Base-by-base conservation (phyloP, 2,797 vertebrate genomes). In the Poeciliopsis presidionis region DNA sequence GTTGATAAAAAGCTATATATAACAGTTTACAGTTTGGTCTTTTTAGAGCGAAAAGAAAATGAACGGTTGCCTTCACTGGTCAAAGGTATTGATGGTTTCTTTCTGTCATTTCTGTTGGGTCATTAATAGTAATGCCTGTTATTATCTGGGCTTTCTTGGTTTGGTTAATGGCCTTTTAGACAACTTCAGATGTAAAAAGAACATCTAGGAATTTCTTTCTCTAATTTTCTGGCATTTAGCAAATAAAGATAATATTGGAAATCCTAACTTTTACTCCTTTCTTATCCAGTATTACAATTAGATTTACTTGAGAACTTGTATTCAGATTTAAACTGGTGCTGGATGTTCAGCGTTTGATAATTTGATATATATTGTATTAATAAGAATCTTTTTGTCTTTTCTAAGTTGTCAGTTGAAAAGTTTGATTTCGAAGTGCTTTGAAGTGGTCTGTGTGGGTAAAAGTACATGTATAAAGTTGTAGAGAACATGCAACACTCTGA, bases 401-500 rank as follows among this genome's bases (percentile, higher is more conserved):
- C 1, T 36, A 16, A 59, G 39, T 61, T 59, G 18, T 22, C n/a
- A 45, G 72, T 59, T 43, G 7, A 47, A 22, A 75, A 59, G 57
- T 36, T 73, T 33, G 6, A 55, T 69, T 20, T 14, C 45, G 16
- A 74, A 59, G 13, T 8, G 25, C 46, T 75, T 28, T 25, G 22
- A 71, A n/a, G 41, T 73, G 45, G 73, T 80, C 11, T 43, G 5
- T 47, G 6, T 39, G 46, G 13, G 12, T 45, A 55, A 73, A 65
- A 16, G 3, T 47, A 45, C 67, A 45, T 70, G 43, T 20, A 14
- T 25, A 41, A 73, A 79, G 30, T 76, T 73, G 25, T 76, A 22
- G 43, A 18, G 43, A 79, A 75, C 61, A 70, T 75, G 78, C 57
- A 72, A 28, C 63, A 65, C 74, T 75, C 65, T 3, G 9, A 39